These are phyloP conservation scores for Ganaspis brasiliensis DNA, from an alignment of 2,888 invertebrate species.

Conservation along the genomic window DNA sequence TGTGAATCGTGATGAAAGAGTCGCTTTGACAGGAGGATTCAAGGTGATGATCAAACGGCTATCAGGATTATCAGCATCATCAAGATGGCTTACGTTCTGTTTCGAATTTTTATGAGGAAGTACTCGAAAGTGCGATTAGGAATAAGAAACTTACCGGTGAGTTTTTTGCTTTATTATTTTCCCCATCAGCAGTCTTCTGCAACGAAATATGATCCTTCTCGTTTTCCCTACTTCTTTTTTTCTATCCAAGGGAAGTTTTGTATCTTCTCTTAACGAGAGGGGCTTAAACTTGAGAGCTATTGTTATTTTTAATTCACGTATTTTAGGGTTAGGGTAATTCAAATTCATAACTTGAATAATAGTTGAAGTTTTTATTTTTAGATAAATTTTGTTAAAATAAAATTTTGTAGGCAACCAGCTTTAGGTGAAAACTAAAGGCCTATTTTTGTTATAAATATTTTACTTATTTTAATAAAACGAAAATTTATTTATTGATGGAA, in stretches of 20 bases:
- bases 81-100: slow-evolving; percentile 84
- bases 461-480: too few relatives aligned
- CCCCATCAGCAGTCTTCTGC: background rate
- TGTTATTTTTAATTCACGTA: background rate
- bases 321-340: background rate
- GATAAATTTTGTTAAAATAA: too few relatives aligned
- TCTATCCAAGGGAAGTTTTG: slow-evolving; percentile 4
- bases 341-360: background rate
- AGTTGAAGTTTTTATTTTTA: background rate
- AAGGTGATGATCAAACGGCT: slow-evolving; percentile 59
- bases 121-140: slow-evolving; percentile 83
- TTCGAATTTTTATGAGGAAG: slow-evolving; percentile 84
- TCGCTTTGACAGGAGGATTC: slow-evolving; percentile 55
- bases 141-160: slow-evolving; percentile 79
- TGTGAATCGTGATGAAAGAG: slow-evolving; percentile 51
- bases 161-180: slow-evolving; percentile 55
- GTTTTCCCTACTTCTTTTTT: slow-evolving; percentile 1
- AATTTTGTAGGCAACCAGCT: too few relatives aligned
- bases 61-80: slow-evolving; percentile 54
- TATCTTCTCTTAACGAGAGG: slow-evolving; percentile 9
- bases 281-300: slow-evolving; percentile 29
- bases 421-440: too few relatives aligned
- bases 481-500: too few relatives aligned
- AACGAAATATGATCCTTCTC: background rate
- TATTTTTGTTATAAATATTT: too few relatives aligned